Evolutionary conservation across 2,797 vertebrate species (phyloP).

Genomic region (Hippoglossus hippoglossus): DNA sequence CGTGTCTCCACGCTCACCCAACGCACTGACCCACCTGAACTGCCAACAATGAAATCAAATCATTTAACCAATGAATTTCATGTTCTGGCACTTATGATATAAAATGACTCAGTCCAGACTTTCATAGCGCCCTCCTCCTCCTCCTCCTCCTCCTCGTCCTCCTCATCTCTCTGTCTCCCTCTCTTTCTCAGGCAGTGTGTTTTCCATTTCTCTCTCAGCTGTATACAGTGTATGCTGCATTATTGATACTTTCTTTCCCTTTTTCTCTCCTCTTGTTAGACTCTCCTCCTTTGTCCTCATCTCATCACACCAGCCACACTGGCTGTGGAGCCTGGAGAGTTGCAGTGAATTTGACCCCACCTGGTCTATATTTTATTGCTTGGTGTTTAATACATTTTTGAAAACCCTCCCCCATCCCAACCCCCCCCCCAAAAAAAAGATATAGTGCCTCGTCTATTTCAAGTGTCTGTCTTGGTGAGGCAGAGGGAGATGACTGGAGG

Average conservation of each 20-base stretch:
- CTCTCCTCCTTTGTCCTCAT: constrained; percentile 66
- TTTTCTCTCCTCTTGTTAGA: constrained; percentile 66
- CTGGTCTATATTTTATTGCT: constrained; percentile 82
- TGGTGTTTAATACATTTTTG: constrained; percentile 81
- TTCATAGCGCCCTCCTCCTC: constrained; percentile 8
- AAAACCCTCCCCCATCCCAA: constrained; percentile 57
- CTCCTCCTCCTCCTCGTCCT: background rate
- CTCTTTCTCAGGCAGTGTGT: constrained; percentile 43
- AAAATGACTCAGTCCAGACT: constrained; percentile 37
- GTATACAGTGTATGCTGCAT: constrained; percentile 73
- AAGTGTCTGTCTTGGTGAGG: constrained; percentile 70
- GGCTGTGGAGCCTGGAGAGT: constrained; percentile 67
- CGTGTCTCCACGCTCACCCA: background rate
- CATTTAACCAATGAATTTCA: constrained; percentile 27
- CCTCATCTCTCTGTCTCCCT: too few species aligned
- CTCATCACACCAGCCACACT: constrained; percentile 67
- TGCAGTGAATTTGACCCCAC: constrained; percentile 73
- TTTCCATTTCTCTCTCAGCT: constrained; percentile 69
- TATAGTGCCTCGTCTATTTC: constrained; percentile 63
- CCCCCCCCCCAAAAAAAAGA: constrained; percentile 19
- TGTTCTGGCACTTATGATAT: constrained; percentile 37
- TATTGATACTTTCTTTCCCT: constrained; percentile 75
- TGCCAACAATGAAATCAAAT: constrained; percentile 22
- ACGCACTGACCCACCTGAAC: background rate
- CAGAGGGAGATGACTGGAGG: constrained; percentile 74